These are phyloP conservation scores for Hypsopygia costalis DNA, from an alignment of 2,888 invertebrate genomes.

Conservation along the genomic window DNA sequence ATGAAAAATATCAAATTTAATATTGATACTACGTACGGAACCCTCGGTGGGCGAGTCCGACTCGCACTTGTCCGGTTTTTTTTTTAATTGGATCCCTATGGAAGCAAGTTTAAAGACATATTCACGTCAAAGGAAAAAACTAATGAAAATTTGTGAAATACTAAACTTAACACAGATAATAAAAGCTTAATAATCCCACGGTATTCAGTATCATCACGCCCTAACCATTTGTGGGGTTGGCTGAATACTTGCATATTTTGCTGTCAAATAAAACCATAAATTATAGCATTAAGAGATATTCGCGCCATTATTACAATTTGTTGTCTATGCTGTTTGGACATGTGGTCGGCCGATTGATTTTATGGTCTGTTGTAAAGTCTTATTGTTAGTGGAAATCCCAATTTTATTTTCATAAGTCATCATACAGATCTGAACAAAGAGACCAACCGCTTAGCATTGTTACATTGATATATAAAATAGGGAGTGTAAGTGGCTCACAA, in stretches of 20 bases:
- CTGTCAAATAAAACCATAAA: constrained; percentile 60
- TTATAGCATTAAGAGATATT: constrained; percentile 54
- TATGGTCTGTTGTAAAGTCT: background rate
- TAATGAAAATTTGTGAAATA: no score
- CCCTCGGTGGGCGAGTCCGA: no score
- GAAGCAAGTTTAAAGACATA: no score
- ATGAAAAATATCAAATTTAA: no score
- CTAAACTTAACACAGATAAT: constrained; percentile 30
- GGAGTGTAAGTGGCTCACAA: background rate
- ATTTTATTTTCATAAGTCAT: background rate
- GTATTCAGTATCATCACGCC: constrained; percentile 59
- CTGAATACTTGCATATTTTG: constrained; percentile 40
- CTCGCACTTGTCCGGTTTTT: no score
- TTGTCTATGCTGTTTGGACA: constrained; percentile 33
- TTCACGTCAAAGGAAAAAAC: no score
- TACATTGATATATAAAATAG: background rate
- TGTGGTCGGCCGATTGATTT: constrained; percentile 37
- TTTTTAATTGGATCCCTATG: no score
- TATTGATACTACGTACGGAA: no score
- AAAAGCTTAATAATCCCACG: constrained; percentile 50
- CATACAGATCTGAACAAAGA: no score
- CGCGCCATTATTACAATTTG: constrained; percentile 46
- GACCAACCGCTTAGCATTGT: no score
- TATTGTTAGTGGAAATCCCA: constrained; percentile 1
- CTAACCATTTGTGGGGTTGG: constrained; percentile 39